These are phyloP conservation scores for Brachyrhaphis roseni DNA, from an alignment of 2,797 vertebrate species.

Conservation along the genomic window DNA sequence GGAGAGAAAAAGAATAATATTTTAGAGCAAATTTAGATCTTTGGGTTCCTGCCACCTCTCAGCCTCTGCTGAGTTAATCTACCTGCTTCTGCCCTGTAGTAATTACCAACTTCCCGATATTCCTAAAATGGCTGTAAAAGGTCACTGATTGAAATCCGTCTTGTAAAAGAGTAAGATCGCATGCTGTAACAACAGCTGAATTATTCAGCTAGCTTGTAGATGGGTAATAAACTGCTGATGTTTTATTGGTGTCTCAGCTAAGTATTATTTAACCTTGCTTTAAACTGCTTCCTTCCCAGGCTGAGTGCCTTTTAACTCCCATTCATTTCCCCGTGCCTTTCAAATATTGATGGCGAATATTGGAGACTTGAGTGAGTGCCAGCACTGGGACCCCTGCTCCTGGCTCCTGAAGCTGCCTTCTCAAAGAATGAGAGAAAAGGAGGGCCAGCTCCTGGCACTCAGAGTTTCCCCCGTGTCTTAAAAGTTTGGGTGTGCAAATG, in stretches of 20 bases:
- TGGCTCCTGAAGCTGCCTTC: conserved; percentile 63
- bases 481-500: conserved; percentile 72
- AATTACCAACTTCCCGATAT: conserved; percentile 48
- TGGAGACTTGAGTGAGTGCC: conserved; percentile 81
- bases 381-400: conserved; percentile 75
- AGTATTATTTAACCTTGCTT: conserved; percentile 87
- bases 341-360: conserved; percentile 85
- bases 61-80: conserved; percentile 50
- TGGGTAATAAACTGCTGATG: conserved; percentile 83
- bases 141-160: conserved; percentile 69
- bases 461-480: conserved; percentile 61
- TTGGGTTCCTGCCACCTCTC: conserved; percentile 40
- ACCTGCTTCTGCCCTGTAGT: conserved; percentile 22
- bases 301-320: conserved; percentile 86
- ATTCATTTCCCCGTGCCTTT: conserved; percentile 79
- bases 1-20: conserved; percentile 58
- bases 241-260: conserved; percentile 83
- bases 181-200: conserved; percentile 74
- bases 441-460: conserved; percentile 70
- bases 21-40: conserved; percentile 53
- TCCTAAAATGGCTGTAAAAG: conserved; percentile 69
- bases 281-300: conserved; percentile 82
- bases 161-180: conserved; percentile 66
- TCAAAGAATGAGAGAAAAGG: conserved; percentile 46
- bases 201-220: conserved; percentile 79